A percentile compares a stretch with the other conserved stretches of the same genome.
Conservation (phyloP, 1,140 invertebrate genomes). For the Leptonema lineaticorne region DNA sequence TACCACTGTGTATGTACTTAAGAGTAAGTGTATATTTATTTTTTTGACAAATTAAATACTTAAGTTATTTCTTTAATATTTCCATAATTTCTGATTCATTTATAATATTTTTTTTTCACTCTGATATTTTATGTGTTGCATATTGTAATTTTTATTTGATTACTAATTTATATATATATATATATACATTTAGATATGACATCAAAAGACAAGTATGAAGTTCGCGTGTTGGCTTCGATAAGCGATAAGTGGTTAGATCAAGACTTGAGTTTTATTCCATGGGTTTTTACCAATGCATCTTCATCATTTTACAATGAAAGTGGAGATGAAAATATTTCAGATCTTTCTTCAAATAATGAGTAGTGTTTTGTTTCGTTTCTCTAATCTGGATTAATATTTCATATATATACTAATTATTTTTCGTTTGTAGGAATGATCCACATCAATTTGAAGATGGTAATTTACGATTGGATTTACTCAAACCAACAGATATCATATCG, state of each 20-base stretch:
- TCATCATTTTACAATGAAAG: not conserved
- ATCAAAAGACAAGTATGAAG: constrained; percentile 39
- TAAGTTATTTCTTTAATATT: not conserved
- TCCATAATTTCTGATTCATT: not conserved
- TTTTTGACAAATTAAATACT: not conserved
- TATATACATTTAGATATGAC: constrained; percentile 27
- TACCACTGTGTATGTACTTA: constrained; percentile 44
- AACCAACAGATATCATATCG: constrained; percentile 9
- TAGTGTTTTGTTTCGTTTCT: not conserved
- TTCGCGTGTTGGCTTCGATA: constrained; percentile 48
- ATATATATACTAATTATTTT: not conserved
- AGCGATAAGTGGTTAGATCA: constrained; percentile 47
- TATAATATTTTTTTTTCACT: too few species aligned
- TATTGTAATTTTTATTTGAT: too few species aligned
- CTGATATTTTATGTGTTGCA: too few species aligned
- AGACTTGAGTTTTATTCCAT: constrained; percentile 49
- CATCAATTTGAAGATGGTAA: not conserved
- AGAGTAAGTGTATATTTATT: constrained; percentile 29
- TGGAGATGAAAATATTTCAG: not conserved
- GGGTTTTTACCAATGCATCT: constrained; percentile 43
- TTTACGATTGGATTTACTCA: not conserved
- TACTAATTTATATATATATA: not conserved
- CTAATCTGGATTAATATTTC: too few species aligned
- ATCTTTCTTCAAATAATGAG: not conserved
- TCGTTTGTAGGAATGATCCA: not conserved